A percentile compares a stretch with the other conserved stretches of the same genome.
Evolutionary conservation across 2,113 vertebrate species (phyloP).

Genomic region (Tursiops truncatus): DNA sequence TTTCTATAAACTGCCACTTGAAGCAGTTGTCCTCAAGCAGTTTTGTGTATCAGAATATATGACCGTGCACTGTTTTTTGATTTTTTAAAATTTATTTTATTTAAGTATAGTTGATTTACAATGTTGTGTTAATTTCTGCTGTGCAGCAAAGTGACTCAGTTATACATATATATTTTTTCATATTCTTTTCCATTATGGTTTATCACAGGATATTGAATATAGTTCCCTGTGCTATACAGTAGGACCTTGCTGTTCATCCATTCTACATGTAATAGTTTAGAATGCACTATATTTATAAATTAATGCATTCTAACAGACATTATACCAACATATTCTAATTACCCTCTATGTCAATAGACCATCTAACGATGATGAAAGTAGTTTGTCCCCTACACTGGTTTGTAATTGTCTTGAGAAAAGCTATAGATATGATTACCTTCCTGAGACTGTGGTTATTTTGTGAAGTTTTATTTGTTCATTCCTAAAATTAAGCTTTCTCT

Average conservation of each 20-base stretch:
- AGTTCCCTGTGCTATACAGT: neutral
- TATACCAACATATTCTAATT: neutral
- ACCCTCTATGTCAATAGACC: neutral
- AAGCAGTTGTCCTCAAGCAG: neutral
- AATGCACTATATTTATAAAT: neutral
- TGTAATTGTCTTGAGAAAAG: constrained; percentile 23
- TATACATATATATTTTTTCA: neutral
- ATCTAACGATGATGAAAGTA: neutral
- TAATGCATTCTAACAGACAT: neutral
- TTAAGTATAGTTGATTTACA: neutral
- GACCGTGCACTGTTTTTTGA: neutral
- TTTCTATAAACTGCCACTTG: neutral
- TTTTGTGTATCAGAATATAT: neutral
- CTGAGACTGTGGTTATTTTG: neutral
- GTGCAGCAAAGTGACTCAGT: neutral
- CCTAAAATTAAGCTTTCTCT: neutral
- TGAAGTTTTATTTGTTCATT: constrained; percentile 3
- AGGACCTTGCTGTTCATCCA: neutral
- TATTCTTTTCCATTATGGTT: neutral
- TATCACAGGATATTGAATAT: neutral
- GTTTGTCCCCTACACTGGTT: neutral
- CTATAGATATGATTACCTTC: neutral
- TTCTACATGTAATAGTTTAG: neutral
- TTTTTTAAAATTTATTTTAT: neutral
- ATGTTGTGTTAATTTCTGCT: neutral